Conservation (phyloP, 2,797 vertebrate genomes). For the Poliocrania exsul region DNA sequence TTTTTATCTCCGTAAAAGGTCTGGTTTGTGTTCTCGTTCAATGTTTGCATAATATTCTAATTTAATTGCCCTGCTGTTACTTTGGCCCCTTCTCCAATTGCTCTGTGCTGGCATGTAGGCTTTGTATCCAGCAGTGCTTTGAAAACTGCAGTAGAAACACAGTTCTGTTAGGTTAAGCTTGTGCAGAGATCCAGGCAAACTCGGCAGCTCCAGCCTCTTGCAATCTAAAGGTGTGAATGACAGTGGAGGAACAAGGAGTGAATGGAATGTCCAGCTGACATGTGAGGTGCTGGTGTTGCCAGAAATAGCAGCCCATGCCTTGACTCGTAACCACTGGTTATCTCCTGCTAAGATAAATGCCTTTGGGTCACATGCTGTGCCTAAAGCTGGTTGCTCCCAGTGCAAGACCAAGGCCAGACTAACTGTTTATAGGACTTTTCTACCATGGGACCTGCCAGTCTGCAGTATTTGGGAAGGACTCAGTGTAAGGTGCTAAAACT, state of each 20-base stretch:
- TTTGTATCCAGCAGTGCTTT: neutral
- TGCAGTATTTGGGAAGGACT: neutral
- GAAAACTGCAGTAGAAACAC: rapidly evolving
- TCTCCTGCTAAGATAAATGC: neutral
- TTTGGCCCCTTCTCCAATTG: neutral
- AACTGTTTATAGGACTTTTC: neutral
- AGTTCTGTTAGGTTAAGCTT: neutral
- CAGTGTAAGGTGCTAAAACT: neutral
- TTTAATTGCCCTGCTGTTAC: neutral
- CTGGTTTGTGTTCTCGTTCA: neutral
- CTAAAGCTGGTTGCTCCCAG: neutral
- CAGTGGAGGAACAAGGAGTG: neutral
- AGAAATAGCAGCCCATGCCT: conserved; percentile 23
- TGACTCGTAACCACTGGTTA: neutral
- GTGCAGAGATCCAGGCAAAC: neutral
- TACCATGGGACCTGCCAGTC: neutral
- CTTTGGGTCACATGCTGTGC: neutral
- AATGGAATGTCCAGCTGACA: neutral
- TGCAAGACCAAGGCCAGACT: neutral
- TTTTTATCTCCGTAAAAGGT: neutral
- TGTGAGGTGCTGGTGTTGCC: neutral
- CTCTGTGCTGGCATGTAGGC: neutral
- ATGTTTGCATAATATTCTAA: neutral
- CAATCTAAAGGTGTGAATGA: neutral
- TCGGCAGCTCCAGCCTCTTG: neutral